These are phyloP conservation scores for Acleris holmiana DNA, from an alignment of 2,888 invertebrate genomes.

Conservation along the genomic window DNA sequence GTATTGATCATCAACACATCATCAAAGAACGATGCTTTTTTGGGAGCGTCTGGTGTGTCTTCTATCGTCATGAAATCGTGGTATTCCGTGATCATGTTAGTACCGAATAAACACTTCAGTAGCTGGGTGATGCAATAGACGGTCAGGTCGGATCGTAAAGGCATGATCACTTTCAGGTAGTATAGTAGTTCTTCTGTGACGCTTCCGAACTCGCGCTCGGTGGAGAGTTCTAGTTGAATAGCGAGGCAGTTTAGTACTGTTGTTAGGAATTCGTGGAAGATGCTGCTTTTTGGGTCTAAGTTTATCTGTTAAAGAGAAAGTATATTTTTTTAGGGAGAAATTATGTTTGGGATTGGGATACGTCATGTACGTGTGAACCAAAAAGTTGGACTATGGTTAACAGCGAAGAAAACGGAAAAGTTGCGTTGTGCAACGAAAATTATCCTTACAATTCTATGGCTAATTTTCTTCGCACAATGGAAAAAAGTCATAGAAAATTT, in stretches of 20 bases:
- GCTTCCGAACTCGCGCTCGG: slow-evolving; percentile 88
- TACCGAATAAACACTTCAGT: slow-evolving; percentile 89
- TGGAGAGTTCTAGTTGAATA: slow-evolving; percentile 88
- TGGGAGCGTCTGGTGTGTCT: slow-evolving; percentile 44
- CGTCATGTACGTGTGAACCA: too few relatives aligned
- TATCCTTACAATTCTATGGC: too few relatives aligned
- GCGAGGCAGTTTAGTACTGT: slow-evolving; percentile 87
- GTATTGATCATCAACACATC: slow-evolving; percentile 66
- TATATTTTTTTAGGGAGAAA: too few relatives aligned
- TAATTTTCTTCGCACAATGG: too few relatives aligned
- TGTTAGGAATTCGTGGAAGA: slow-evolving; percentile 88
- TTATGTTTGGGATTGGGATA: too few relatives aligned
- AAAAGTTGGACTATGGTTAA: too few relatives aligned
- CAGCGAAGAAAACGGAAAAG: too few relatives aligned
- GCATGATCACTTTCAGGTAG: slow-evolving; percentile 89
- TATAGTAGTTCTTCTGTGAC: slow-evolving; percentile 92
- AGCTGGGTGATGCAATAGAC: slow-evolving; percentile 91
- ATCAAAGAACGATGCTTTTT: slow-evolving; percentile 56
- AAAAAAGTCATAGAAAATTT: too few relatives aligned
- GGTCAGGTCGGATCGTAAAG: slow-evolving; percentile 87
- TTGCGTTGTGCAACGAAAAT: too few relatives aligned
- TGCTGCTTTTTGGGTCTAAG: slow-evolving; percentile 90
- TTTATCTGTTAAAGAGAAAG: slow-evolving; percentile 86
- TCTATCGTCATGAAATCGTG: slow-evolving; percentile 68
- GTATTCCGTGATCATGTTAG: slow-evolving; percentile 86